Conservation (phyloP, 2,797 vertebrate genomes). For the Fratercula arctica region DNA sequence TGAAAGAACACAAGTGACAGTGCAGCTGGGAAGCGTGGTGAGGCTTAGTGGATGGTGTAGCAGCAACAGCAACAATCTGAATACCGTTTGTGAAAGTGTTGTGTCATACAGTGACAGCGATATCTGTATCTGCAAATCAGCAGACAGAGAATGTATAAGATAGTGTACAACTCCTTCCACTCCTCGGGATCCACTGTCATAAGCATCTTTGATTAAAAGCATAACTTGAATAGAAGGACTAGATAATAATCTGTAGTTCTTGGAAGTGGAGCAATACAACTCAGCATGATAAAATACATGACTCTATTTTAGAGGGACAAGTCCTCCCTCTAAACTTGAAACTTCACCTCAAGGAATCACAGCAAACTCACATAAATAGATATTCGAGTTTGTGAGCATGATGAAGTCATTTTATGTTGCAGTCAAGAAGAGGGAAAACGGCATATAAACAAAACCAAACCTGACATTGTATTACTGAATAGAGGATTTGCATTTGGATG, state of each 20-base stretch:
- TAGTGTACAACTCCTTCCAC: background rate
- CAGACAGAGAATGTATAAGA: background rate
- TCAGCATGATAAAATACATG: background rate
- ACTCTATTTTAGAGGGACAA: background rate
- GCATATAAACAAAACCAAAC: background rate
- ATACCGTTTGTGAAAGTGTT: background rate
- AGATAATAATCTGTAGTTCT: background rate
- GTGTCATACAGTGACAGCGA: background rate
- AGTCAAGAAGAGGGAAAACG: background rate
- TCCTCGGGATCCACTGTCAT: background rate
- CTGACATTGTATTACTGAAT: background rate
- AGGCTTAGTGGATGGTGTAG: background rate
- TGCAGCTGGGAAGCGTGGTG: background rate
- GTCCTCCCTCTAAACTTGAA: background rate
- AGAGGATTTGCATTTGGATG: background rate
- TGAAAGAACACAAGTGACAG: background rate
- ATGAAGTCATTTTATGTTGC: background rate
- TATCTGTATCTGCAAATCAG: background rate
- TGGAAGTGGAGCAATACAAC: background rate
- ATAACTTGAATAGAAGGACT: background rate
- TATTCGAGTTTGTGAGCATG: background rate
- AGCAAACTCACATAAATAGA: background rate
- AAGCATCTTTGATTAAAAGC: background rate
- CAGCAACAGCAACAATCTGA: background rate
- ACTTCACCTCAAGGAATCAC: background rate